phyloP scores from a whole-genome alignment of 2,888 invertebrate species.

The Acleris cristana region DNA sequence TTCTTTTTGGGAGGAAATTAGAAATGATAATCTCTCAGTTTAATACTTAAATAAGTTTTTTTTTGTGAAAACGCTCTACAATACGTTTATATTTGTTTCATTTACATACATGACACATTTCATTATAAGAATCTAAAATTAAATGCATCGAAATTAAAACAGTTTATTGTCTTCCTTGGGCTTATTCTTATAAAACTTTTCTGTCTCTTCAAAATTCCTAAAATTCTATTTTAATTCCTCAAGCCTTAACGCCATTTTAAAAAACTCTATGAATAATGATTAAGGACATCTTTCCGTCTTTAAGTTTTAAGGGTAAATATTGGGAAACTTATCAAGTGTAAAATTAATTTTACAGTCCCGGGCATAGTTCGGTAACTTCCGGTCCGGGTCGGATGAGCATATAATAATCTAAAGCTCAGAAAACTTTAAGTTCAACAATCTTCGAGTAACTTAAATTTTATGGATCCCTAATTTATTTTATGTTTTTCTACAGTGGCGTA shows the following conservation, averaged over 20 bases:
- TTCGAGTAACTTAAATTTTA: constrained; percentile 26
- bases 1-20: too few species aligned
- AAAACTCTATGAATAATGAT: not conserved
- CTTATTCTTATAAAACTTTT: too few species aligned
- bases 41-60: too few species aligned
- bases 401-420: constrained; percentile 52
- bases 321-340: constrained; percentile 61
- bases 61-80: too few species aligned
- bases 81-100: too few species aligned
- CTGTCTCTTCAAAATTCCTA: too few species aligned
- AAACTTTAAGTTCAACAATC: constrained; percentile 20
- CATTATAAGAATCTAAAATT: too few species aligned
- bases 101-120: too few species aligned
- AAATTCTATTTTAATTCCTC: too few species aligned
- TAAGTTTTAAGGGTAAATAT: constrained; percentile 43
- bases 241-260: not conserved
- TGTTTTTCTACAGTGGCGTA: not conserved
- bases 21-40: too few species aligned
- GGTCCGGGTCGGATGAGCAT: constrained; percentile 62
- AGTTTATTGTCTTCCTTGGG: too few species aligned
- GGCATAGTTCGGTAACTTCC: constrained; percentile 66
- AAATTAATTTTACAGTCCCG: constrained; percentile 64
- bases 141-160: too few species aligned
- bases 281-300: not conserved
- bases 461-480: constrained; percentile 1